Base-by-base conservation (phyloP, 2,888 invertebrate species). In the Argynnis bischoffii region DNA sequence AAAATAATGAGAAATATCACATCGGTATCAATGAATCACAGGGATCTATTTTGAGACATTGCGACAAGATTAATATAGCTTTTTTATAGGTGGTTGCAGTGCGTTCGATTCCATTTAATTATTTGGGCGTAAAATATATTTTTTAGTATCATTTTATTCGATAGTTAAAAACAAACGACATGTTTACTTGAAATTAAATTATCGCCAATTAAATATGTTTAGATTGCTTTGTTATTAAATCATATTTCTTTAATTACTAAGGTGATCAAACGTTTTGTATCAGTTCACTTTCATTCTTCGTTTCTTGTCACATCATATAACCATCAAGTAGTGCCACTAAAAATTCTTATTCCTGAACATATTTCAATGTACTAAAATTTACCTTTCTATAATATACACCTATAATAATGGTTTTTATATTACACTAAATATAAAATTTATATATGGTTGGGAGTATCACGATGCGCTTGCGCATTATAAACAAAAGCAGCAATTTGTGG, bases 401-500 rank as follows among this genome's bases (percentile, higher is more conserved):
- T 41, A 41, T 11, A 41, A 41, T 41, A 41, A 41, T 41, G 35
- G 35, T 41, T 11, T 11, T 41, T 41, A 41, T 41, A 11, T 11
- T 11, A 41, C 35, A 41, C 11, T 35, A 8, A 35, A 59, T n/a
- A 59, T 6, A 48, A 59, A 48, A 59, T 48, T n/a, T 48, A 31
- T 48, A 59, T 48, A 59, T 48, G n/a, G 16, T 14, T 21, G 47
- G 3, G 15, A 46, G 47, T 3, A 59, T 11, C 21, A 53, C 21
- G 51, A 61, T 61, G 61, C 51, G 61, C 51, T 18, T 51, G 61
- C 51, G 61, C 61, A 61, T 31, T 6, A 76, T 73, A 76, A 76
- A 76, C 76, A 59, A 76, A 64, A 75, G 75, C 70, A 72, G 77
- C 77, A 78, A 76, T 79, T 77, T 77, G 80, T 69, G 84, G 81